phyloP scores from a whole-genome alignment of 2,113 vertebrate species.

The Epinephelus moara region DNA sequence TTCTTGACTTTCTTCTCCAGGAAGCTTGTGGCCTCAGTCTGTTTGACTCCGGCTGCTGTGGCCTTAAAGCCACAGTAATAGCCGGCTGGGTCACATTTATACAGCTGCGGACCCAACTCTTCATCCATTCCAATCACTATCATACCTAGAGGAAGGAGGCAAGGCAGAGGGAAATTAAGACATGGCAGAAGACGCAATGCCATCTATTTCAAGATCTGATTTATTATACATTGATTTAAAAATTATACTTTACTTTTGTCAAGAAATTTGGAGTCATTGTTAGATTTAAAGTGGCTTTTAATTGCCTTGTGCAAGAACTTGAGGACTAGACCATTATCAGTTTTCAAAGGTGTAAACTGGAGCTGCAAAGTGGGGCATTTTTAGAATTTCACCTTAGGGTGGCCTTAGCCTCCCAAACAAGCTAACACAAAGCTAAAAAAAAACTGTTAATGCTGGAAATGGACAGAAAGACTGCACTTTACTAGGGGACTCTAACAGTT shows the following conservation, averaged over 20 bases:
- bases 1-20: slow-evolving; percentile 98
- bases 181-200: not conserved
- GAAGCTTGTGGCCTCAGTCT: slow-evolving; percentile 96
- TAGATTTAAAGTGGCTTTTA: not conserved
- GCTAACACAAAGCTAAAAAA: too few relatives aligned
- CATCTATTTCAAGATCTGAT: not conserved
- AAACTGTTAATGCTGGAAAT: too few relatives aligned
- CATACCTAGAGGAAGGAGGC: slow-evolving; percentile 87
- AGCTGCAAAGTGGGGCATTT: too few relatives aligned
- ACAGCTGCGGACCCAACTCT: slow-evolving; percentile 92
- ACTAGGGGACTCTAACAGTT: too few relatives aligned
- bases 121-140: slow-evolving; percentile 94
- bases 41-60: slow-evolving; percentile 95
- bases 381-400: too few relatives aligned
- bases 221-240: not conserved
- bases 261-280: too few relatives aligned
- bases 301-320: not conserved
- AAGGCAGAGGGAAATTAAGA: not conserved
- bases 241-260: not conserved
- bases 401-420: too few relatives aligned
- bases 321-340: not conserved
- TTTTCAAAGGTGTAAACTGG: not conserved
- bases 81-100: slow-evolving; percentile 95
- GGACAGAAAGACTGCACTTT: too few relatives aligned
- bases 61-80: slow-evolving; percentile 98